Evolutionary conservation across 2,113 vertebrate species (phyloP), one percentile per base, ranked within the genome.

Genomic region (Lethenteron camtschaticum): DNA sequence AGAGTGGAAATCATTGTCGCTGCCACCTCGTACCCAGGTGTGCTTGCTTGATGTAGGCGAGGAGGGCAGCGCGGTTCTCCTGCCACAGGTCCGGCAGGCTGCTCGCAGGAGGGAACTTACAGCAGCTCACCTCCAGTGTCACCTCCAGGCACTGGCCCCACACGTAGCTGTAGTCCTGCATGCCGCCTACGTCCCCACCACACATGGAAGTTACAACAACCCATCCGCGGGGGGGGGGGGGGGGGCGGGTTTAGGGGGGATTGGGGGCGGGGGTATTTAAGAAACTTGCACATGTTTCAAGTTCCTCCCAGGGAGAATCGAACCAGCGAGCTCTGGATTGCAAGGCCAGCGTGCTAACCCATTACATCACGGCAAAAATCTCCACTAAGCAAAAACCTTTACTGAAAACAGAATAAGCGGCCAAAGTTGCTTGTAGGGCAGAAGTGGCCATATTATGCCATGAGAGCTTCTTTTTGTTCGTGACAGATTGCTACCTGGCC

Each of bases 101-200:
- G 0, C 72, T 12, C 70, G 68, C 77, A 2, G 80, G 80, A 76
- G 94, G 94, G 68, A 83, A 96, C 83, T 94, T 94, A 70, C 90
- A 96, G 80, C 94, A 96, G 0, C 90, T 96, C 72, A 99, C 57
- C 69, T 96, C 94, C 76, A 99, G 68, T 0, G 92, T 96, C 69
- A 96, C 76, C 79, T 99, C 92, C 73, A 96, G 80, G 77, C 94
- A 99, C 71, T 95, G 90, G 71, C 79, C 83, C 86, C 83, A 88
- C 75, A 99, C 68, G 1, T 96, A 99, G 80, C 94, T 96, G 76
- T 88, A 99, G 77, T 99, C 94, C 80, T 99, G 92, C 90, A 99
- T 96, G 69, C 94, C 92, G 75, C 94, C 90, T 96, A 75, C 59
- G 8, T 11, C 63, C 10, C 10, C 9, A 66, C n/a, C 8, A 66